Evolutionary conservation across 2,113 vertebrate species (phyloP).

Genomic region (Ptyas mucosa): DNA sequence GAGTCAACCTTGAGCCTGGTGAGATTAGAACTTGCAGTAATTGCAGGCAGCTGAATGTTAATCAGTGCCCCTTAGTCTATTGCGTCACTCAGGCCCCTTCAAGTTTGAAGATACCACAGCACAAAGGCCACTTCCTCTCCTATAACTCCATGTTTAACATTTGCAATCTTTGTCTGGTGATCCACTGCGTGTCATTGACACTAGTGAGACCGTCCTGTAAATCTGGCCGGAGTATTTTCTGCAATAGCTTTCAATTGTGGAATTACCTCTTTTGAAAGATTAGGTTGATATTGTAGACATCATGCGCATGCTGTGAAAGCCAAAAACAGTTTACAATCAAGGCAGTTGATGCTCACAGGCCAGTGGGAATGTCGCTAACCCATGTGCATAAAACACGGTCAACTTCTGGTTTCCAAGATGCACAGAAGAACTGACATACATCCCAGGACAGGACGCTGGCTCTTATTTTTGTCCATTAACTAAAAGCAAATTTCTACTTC

Average conservation of each 20-base stretch:
- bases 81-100: too few species aligned
- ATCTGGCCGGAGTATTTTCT: neutral
- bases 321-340: neutral
- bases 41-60: too few species aligned
- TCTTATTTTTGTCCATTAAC: conserved; percentile 2
- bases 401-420: neutral
- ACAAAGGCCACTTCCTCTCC: neutral
- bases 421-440: neutral
- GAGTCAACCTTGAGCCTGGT: too few species aligned
- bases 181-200: neutral
- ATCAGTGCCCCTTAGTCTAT: too few species aligned
- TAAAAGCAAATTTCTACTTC: conserved; percentile 1
- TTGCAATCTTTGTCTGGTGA: neutral
- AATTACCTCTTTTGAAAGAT: neutral
- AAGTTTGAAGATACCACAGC: too few species aligned
- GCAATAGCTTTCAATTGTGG: neutral
- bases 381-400: neutral
- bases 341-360: neutral
- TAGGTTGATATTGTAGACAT: neutral
- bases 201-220: neutral
- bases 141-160: neutral
- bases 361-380: neutral
- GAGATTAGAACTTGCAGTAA: too few species aligned
- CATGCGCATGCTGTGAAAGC: neutral
- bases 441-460: neutral